Evolutionary conservation across 2,888 invertebrate species (phyloP).

Genomic region (Oligia strigilis): DNA sequence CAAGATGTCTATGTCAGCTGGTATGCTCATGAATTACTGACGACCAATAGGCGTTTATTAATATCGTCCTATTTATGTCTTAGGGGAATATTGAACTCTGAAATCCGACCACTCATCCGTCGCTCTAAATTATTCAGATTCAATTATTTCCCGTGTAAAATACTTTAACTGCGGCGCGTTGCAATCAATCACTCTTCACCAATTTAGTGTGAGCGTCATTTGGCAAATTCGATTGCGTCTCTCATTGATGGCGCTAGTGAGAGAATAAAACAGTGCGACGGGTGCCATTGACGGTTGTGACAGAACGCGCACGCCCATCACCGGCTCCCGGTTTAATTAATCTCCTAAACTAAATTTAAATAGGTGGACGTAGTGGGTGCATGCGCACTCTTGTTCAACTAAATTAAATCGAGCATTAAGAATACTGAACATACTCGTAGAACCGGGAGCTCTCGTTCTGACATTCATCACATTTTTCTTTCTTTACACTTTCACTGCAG

Average conservation of each 20-base stretch:
- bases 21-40: constrained; percentile 58
- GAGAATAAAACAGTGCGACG: constrained; percentile 86
- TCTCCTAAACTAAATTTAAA: constrained; percentile 87
- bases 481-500: constrained; percentile 64
- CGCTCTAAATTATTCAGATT: constrained; percentile 81
- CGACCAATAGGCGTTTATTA: constrained; percentile 58
- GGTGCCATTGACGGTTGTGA: constrained; percentile 86
- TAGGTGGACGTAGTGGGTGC: constrained; percentile 76
- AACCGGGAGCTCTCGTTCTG: constrained; percentile 70
- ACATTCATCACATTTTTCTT: constrained; percentile 74
- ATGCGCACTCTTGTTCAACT: constrained; percentile 71
- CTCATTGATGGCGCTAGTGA: constrained; percentile 81
- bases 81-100: constrained; percentile 47
- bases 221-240: constrained; percentile 88
- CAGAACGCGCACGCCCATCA: constrained; percentile 77
- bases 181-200: constrained; percentile 88
- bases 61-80: constrained; percentile 58
- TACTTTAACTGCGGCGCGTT: constrained; percentile 80
- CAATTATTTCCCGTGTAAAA: constrained; percentile 83
- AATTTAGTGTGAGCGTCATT: constrained; percentile 87
- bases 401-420: constrained; percentile 79
- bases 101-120: constrained; percentile 54
- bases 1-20: constrained; percentile 46
- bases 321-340: constrained; percentile 83
- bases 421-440: constrained; percentile 67